Percentiles rank a stretch among this genome's conserved stretches.
These are phyloP conservation scores for Xylota segnis DNA, from an alignment of 2,888 invertebrate genomes.

Conservation along the genomic window DNA sequence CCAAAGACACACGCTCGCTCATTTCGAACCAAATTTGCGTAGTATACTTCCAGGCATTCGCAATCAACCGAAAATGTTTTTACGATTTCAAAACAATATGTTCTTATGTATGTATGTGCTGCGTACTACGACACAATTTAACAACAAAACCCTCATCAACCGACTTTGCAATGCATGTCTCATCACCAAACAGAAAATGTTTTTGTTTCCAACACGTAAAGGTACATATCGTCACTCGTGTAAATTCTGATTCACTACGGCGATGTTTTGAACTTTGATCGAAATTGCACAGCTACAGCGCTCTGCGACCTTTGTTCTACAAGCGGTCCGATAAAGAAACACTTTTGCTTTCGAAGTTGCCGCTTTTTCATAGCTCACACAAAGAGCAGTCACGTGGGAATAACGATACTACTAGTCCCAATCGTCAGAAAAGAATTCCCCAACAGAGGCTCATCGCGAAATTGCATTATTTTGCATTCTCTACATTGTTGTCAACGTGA, in stretches of 20 bases:
- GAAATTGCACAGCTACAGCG: conserved; percentile 21
- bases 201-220: conserved; percentile 44
- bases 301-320: conserved; percentile 63
- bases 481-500: background rate
- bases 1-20: too few species aligned
- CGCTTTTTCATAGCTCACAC: conserved; percentile 6
- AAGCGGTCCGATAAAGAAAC: conserved; percentile 19
- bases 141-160: conserved; percentile 15
- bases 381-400: conserved; percentile 3
- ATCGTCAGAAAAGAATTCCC: conserved; percentile 5
- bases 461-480: conserved; percentile 1
- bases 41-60: conserved; percentile 21
- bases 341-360: conserved; percentile 36
- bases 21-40: background rate
- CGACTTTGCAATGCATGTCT: conserved; percentile 8
- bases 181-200: background rate
- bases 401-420: background rate
- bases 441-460: background rate
- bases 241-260: conserved; percentile 51
- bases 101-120: background rate
- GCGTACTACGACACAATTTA: background rate
- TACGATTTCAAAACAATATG: background rate
- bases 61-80: background rate
- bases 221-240: conserved; percentile 37
- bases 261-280: conserved; percentile 63